phyloP scores from a whole-genome alignment of 2,113 vertebrate genomes.

The Leptocoma aspasia region DNA sequence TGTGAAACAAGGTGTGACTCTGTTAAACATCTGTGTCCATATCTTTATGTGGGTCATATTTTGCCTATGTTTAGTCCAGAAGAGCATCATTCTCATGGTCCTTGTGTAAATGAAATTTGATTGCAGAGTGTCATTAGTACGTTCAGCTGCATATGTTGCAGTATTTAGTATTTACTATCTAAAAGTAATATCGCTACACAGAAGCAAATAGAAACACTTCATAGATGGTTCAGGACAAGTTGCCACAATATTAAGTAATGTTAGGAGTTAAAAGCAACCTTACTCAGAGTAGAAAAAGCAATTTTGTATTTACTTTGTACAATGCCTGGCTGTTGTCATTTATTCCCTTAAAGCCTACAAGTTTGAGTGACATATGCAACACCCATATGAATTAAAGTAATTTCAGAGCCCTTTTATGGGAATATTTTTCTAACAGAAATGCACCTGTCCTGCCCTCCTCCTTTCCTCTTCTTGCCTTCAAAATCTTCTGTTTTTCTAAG shows the following conservation, averaged over 20 bases:
- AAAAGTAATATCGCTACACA: fast-evolving
- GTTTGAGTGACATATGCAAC: neutral
- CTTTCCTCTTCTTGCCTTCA: neutral
- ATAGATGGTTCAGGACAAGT: neutral
- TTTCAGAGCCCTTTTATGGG: neutral
- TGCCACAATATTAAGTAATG: neutral
- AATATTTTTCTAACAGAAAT: neutral
- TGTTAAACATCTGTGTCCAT: neutral
- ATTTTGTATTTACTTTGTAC: neutral
- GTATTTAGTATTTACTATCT: neutral
- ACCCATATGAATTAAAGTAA: neutral
- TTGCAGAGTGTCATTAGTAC: neutral
- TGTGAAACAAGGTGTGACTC: neutral
- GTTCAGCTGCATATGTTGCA: neutral
- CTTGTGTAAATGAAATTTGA: neutral
- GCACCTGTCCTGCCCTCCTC: neutral
- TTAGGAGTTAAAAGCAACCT: neutral
- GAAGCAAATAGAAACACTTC: neutral
- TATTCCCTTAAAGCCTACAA: neutral
- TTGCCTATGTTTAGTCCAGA: neutral
- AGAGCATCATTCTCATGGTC: neutral
- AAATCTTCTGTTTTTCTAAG: neutral
- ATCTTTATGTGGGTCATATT: neutral
- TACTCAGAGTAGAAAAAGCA: neutral
- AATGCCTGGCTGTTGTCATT: neutral